These are phyloP conservation scores for Apostichopus parvimensis DNA, from an alignment of 35 echinoderm and acorn worm genomes.

Conservation along the genomic window DNA sequence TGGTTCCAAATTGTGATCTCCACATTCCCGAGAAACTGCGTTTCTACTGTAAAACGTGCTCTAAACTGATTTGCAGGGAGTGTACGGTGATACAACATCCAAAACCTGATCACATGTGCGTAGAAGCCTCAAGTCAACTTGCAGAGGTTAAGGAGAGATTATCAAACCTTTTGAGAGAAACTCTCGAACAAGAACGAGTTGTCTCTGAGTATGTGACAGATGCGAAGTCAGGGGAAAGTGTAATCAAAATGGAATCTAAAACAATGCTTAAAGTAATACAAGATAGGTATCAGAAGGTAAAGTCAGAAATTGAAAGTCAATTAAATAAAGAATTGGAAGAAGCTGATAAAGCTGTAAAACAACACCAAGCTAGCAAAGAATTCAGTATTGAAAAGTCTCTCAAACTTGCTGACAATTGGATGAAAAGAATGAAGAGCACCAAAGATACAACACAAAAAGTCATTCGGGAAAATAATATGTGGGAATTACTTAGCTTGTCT, in stretches of 20 bases:
- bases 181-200: background rate
- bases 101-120: slow-evolving; percentile 4
- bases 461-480: slow-evolving; percentile 22
- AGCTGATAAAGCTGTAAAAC: background rate
- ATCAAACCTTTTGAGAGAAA: background rate
- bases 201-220: background rate
- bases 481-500: slow-evolving; percentile 26
- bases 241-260: background rate
- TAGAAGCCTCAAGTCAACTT: slow-evolving; percentile 4
- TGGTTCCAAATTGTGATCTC: background rate
- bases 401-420: background rate
- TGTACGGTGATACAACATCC: slow-evolving; percentile 52
- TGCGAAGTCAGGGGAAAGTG: background rate
- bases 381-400: background rate
- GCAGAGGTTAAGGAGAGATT: background rate
- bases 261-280: background rate
- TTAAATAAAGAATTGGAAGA: slow-evolving; percentile 1
- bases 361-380: background rate
- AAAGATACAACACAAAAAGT: background rate
- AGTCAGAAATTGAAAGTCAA: background rate
- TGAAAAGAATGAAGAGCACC: background rate
- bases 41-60: slow-evolving; percentile 63
- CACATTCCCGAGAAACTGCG: slow-evolving; percentile 27
- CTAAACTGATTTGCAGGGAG: slow-evolving; percentile 52
- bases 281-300: background rate